Conservation (phyloP, 2,888 invertebrate genomes). For the Falcaria lacertinaria region DNA sequence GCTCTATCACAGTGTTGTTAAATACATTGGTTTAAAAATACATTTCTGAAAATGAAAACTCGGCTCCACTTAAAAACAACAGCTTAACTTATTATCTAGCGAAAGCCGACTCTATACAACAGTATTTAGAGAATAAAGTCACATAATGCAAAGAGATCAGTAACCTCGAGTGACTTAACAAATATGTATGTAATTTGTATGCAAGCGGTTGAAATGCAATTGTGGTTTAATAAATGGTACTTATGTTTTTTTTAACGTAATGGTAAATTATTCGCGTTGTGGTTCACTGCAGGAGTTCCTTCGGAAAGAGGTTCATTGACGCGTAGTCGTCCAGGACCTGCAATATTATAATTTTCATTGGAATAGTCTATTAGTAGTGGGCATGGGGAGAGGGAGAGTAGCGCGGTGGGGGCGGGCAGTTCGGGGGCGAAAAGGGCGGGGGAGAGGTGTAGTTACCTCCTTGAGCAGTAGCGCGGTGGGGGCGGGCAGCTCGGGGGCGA, state of each 20-base stretch:
- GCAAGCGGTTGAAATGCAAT: conserved; percentile 2
- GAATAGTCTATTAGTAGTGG: too few relatives aligned
- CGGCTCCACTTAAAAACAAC: too few relatives aligned
- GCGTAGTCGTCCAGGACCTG: conserved; percentile 90
- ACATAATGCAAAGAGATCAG: not conserved
- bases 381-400: too few relatives aligned
- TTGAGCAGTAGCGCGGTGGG: too few relatives aligned
- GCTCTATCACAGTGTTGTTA: conserved; percentile 29
- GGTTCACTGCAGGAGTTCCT: conserved; percentile 81
- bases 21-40: conserved; percentile 8
- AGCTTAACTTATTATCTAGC: not conserved
- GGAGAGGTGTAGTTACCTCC: conserved; percentile 24
- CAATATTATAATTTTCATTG: too few relatives aligned
- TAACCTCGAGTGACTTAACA: not conserved
- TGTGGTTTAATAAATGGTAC: conserved; percentile 10
- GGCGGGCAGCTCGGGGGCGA: too few relatives aligned
- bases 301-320: conserved; percentile 90
- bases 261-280: conserved; percentile 12
- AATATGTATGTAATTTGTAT: not conserved
- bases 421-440: too few relatives aligned
- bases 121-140: not conserved
- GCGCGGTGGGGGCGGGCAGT: too few relatives aligned
- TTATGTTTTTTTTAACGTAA: conserved; percentile 4
- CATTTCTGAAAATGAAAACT: conserved; percentile 1
- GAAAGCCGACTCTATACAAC: not conserved